Percentiles rank a stretch among this genome's conserved stretches.
phyloP scores from a whole-genome alignment of 2,797 vertebrate genomes.

The Huso huso region DNA sequence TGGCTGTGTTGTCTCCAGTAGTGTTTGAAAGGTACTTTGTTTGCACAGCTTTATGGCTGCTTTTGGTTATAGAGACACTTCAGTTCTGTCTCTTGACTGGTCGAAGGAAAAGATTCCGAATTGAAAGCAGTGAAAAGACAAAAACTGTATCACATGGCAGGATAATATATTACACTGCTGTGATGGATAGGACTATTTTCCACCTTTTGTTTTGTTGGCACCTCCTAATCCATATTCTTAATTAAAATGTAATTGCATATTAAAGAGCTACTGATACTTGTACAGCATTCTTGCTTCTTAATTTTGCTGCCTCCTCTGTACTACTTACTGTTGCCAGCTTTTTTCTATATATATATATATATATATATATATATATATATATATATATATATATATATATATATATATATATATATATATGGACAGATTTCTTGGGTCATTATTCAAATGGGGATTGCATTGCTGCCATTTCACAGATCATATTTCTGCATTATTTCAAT shows the following conservation, averaged over 20 bases:
- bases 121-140: not conserved
- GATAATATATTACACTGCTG: conserved; percentile 36
- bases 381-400: too few relatives aligned
- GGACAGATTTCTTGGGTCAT: too few relatives aligned
- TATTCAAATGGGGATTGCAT: too few relatives aligned
- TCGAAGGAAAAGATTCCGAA: conserved; percentile 6
- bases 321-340: too few relatives aligned
- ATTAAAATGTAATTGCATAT: conserved; percentile 57
- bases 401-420: too few relatives aligned
- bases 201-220: conserved; percentile 47
- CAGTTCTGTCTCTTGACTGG: not conserved
- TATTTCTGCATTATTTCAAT: too few relatives aligned
- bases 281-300: not conserved
- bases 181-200: conserved; percentile 66
- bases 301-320: not conserved
- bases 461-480: too few relatives aligned
- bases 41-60: conserved; percentile 28
- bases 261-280: conserved; percentile 57
- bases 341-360: too few relatives aligned
- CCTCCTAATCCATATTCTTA: conserved; percentile 59
- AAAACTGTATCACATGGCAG: conserved; percentile 26
- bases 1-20: conserved; percentile 32
- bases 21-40: conserved; percentile 39
- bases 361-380: too few relatives aligned
- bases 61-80: conserved; percentile 15